Evolutionary conservation across 92 coral and sea anemone genomes (phyloP).

Genomic region (Bergia puertoricense): DNA sequence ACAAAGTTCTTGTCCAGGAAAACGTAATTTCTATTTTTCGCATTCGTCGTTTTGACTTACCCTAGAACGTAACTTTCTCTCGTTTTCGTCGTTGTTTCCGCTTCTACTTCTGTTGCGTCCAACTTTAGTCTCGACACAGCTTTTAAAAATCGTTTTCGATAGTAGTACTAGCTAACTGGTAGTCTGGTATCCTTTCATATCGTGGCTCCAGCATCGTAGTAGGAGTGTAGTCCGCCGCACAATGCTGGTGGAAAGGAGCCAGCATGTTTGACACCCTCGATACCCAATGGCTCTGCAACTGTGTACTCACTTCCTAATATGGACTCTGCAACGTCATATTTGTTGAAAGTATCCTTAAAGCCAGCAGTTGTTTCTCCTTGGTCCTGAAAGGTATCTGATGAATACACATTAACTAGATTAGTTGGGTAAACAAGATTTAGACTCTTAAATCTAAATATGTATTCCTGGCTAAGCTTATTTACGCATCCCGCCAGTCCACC

Average conservation of each 20-base stretch:
- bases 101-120: too few species aligned
- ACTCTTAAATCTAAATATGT: too few species aligned
- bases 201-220: constrained; percentile 11
- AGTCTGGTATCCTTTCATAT: not conserved
- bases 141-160: not conserved
- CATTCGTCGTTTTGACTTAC: too few species aligned
- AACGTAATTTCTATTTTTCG: too few species aligned
- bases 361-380: not conserved
- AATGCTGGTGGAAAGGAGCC: not conserved
- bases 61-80: too few species aligned
- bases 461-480: too few species aligned
- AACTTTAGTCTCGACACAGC: too few species aligned
- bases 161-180: not conserved
- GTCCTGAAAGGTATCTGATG: not conserved
- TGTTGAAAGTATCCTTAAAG: not conserved
- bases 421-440: not conserved
- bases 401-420: not conserved
- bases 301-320: constrained; percentile 21
- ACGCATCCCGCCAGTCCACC: too few species aligned
- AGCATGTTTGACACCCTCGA: not conserved
- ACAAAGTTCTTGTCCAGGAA: too few species aligned
- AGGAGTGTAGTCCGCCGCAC: not conserved
- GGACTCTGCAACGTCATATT: constrained; percentile 3
- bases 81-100: too few species aligned
- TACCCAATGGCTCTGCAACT: not conserved